Percentiles rank a stretch among this genome's conserved stretches.
phyloP scores from a whole-genome alignment of 2,113 vertebrate species.

The Cathartes aura region DNA sequence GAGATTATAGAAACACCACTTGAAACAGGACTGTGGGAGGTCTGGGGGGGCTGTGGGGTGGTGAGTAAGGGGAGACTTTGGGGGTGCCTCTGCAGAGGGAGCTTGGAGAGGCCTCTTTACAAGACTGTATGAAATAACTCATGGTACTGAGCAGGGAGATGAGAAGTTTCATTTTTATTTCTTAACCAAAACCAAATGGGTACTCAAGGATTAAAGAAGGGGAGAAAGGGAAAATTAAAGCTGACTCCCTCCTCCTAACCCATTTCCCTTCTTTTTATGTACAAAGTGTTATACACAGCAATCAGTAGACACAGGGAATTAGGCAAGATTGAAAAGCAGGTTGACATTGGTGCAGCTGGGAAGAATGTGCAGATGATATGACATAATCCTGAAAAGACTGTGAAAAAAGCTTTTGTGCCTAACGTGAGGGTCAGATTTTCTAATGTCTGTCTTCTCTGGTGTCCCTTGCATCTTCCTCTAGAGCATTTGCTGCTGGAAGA shows the following conservation, averaged over 20 bases:
- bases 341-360: not conserved
- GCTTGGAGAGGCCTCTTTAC: not conserved
- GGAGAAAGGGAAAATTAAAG: not conserved
- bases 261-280: slow-evolving; percentile 6
- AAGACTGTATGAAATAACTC: not conserved
- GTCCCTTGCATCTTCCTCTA: not conserved
- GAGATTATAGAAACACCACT: not conserved
- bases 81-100: not conserved
- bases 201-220: not conserved
- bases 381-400: not conserved
- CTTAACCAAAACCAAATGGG: not conserved
- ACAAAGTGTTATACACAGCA: not conserved
- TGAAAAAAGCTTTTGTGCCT: not conserved
- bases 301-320: not conserved
- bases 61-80: not conserved
- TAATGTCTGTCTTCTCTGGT: not conserved
- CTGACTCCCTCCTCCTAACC: not conserved
- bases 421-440: not conserved
- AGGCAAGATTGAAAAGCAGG: not conserved
- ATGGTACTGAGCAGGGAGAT: not conserved
- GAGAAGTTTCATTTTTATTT: not conserved
- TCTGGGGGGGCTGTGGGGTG: not conserved
- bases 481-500: not conserved
- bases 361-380: not conserved
- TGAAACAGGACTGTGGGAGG: not conserved